Conservation (phyloP, 2,797 vertebrate species). For the Enoplosus armatus region DNA sequence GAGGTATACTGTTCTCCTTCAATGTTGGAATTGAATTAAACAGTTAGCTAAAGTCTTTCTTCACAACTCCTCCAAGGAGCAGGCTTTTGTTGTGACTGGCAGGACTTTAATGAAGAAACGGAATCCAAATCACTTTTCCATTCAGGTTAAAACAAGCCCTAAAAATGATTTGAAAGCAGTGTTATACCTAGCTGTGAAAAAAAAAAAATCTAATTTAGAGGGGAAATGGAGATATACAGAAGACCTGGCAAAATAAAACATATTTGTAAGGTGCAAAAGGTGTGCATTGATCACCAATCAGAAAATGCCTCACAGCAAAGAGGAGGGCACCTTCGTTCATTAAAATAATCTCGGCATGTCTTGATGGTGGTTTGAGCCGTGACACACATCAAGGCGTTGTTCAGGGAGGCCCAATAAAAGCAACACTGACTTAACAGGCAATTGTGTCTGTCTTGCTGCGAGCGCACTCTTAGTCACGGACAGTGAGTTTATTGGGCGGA, state of each 20-base stretch:
- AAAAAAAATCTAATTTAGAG: conserved; percentile 32
- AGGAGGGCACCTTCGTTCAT: conserved; percentile 74
- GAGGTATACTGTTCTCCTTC: conserved; percentile 6
- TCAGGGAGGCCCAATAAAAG: conserved; percentile 83
- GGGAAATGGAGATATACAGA: conserved; percentile 35
- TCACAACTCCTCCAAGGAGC: conserved; percentile 3
- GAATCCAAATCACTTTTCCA: conserved; percentile 45
- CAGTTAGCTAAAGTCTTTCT: conserved; percentile 9
- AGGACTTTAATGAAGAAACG: conserved; percentile 26
- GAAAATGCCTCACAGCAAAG: conserved; percentile 39
- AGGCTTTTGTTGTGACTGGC: conserved; percentile 9
- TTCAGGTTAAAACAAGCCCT: conserved; percentile 30
- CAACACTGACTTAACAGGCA: conserved; percentile 85
- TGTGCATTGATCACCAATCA: conserved; percentile 51
- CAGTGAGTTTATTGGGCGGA: conserved; percentile 86
- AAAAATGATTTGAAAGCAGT: conserved; percentile 40
- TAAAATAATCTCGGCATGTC: conserved; percentile 80
- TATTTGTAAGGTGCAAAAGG: conserved; percentile 35
- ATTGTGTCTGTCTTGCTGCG: conserved; percentile 85
- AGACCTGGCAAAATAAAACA: conserved; percentile 17
- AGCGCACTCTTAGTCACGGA: conserved; percentile 86
- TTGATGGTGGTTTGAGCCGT: conserved; percentile 69
- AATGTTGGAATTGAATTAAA: conserved; percentile 19
- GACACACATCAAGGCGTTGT: conserved; percentile 81
- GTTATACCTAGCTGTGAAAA: conserved; percentile 21